Base-by-base conservation (phyloP, 1,140 invertebrate genomes). In the Bicyclus anynana region DNA sequence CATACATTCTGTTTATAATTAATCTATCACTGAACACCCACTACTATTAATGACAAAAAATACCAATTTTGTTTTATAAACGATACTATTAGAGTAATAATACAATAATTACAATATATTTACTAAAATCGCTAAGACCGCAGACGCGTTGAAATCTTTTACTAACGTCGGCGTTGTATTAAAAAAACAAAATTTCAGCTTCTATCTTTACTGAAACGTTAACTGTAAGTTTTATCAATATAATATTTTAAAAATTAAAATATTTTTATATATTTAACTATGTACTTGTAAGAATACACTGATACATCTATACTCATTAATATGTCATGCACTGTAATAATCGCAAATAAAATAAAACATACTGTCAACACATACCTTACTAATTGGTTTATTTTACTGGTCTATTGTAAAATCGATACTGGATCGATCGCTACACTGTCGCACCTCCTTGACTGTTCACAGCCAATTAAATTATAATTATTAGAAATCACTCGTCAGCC, bases 401-500 rank as follows among this genome's bases (percentile, higher is more conserved):
- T 37, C 47, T 55, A 48, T 20, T 10, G n/a, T 27, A 53, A 53
- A 48, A 46, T 35, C 50, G 40, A 37, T 53, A 18, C n/a, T 35
- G 27, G 26, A 48, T 21, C 42, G 52, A 60, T 63, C 35, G 20
- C 48, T 35, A 64, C 47, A 44, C 26, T 59, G 72, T 70, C 69
- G 71, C 71, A 68, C 74, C 69, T 69, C 67, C 52, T 48, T 63
- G 69, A 66, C 57, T 55, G 73, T 71, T 75, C 66, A 71, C 68
- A 62, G 65, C 56, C 69, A 76, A 80, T 76, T 77, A 78, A 80
- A 70, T 70, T 72, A 71, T 67, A 73, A 76, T 77, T 71, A 70
- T 71, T 71, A 76, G 68, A 74, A 69, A 73, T 65, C 65, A 74
- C 72, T 50, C 60, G 65, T 58, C 53, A 64, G 69, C 70, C 77